Evolutionary conservation across 2,888 invertebrate species (phyloP).

Genomic region (Drosophila monieri): DNA sequence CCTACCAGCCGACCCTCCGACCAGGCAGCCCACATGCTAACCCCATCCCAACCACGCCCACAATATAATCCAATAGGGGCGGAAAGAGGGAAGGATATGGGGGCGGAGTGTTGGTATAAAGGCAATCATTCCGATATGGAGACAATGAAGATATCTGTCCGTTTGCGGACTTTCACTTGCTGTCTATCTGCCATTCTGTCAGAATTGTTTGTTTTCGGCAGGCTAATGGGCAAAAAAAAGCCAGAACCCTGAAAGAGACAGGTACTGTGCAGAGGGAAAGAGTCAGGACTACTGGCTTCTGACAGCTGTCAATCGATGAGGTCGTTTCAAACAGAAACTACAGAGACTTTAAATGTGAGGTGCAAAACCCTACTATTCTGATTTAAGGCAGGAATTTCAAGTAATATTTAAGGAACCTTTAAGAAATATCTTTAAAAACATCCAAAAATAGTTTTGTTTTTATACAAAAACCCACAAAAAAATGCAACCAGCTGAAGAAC

Average conservation of each 20-base stretch:
- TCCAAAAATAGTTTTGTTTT: background rate
- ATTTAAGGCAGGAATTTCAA: background rate
- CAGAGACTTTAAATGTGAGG: conserved; percentile 2
- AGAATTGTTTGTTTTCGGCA: conserved; percentile 30
- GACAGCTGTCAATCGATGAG: conserved; percentile 38
- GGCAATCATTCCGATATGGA: conserved; percentile 2
- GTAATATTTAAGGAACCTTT: background rate
- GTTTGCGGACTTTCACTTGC: conserved; percentile 11
- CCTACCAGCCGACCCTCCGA: conserved; percentile 1
- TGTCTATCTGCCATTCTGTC: conserved; percentile 6
- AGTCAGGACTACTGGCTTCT: background rate
- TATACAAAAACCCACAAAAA: background rate
- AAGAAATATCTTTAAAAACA: background rate
- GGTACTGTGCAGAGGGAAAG: background rate
- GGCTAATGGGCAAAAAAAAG: background rate
- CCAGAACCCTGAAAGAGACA: background rate
- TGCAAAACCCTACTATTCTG: background rate
- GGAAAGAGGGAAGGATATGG: background rate
- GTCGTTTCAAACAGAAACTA: background rate
- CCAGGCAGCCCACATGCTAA: conserved; percentile 29
- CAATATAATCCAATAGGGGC: conserved; percentile 20
- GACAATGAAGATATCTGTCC: conserved; percentile 19
- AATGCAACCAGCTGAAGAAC: background rate
- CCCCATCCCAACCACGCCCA: conserved; percentile 25
- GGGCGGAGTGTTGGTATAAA: background rate